Base-by-base conservation (phyloP, 2,113 vertebrate genomes). In the Cyphomyrus plagiostoma region DNA sequence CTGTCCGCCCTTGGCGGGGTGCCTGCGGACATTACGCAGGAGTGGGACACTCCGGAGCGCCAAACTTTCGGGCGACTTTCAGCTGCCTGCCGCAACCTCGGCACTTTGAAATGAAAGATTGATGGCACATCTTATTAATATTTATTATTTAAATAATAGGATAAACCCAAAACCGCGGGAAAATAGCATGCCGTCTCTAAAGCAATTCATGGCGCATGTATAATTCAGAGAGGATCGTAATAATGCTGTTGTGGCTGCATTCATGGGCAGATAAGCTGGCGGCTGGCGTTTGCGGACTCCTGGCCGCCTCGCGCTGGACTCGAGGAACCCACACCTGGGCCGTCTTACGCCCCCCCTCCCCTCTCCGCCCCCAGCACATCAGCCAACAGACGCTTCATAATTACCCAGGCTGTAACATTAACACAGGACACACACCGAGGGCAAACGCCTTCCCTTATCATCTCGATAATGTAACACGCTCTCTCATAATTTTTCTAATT, bases 101-200 rank as follows among this genome's bases (percentile, higher is more conserved):
- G n/a, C 26, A 8, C 26, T 52, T 39, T 87, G 49, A 42, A 17
- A 87, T 87, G 23, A 56, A 87, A 87, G 50, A 87, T 42, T 56
- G 85, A 87, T 87, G n/a, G 11, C 26, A 13, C 17, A 1, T 35
- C 17, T 49, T 50, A 49, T 53, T 56, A 87, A 87, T 87, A 87
- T 87, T 87, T 35, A 86, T 52, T 48, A 87, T 87, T 53, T 53
- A 53, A 87, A 87, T 87, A 56, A 53, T 87, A 42, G n/a, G 48
- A 53, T 87, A 87, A 56, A 53, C 85, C 50, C 23, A 11, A 53
- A 87, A 7, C 8, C 30, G n/a, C 15, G 35, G 35, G 46, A 86
- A 86, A 86, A 86, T n/a, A 10, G 10, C 5, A 13, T 2, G 26
- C 49, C 30, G 39, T 87, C 11, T 87, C 48, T 35, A 13, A 87